Evolutionary conservation across 2,113 vertebrate species (phyloP).

Genomic region (Tupaia chinensis): DNA sequence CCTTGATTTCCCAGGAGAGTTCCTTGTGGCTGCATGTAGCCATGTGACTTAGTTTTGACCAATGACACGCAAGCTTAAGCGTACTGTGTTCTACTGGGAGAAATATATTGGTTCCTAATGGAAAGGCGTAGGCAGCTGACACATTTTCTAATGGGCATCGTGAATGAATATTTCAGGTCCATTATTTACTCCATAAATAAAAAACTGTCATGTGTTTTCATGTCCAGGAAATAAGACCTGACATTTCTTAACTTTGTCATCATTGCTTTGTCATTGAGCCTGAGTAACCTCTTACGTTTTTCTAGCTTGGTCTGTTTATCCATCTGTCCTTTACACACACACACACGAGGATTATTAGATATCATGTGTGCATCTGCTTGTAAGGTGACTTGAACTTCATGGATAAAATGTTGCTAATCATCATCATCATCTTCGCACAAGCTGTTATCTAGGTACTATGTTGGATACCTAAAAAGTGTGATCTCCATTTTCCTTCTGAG

Average conservation of each 20-base stretch:
- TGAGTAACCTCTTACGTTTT: background rate
- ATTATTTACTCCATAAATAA: background rate
- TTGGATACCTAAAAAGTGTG: background rate
- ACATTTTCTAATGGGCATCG: background rate
- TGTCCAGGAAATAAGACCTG: background rate
- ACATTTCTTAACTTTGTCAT: constrained; percentile 6
- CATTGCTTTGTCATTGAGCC: background rate
- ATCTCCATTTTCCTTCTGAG: constrained; percentile 14
- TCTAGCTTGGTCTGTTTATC: background rate
- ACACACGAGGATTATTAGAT: background rate
- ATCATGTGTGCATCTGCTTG: background rate
- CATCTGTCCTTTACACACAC: background rate
- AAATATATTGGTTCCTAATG: background rate
- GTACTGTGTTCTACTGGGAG: background rate
- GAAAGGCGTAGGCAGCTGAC: background rate
- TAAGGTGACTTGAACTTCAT: background rate
- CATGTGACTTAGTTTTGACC: background rate
- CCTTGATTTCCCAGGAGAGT: background rate
- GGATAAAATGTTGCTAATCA: constrained; percentile 2
- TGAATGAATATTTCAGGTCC: background rate
- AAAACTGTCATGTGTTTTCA: background rate
- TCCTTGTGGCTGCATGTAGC: too few relatives aligned
- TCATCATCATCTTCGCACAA: background rate
- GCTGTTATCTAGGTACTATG: background rate
- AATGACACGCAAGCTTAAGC: background rate